phyloP scores from a whole-genome alignment of 2,888 invertebrate genomes.

The Brachypalpus laphriformis region DNA sequence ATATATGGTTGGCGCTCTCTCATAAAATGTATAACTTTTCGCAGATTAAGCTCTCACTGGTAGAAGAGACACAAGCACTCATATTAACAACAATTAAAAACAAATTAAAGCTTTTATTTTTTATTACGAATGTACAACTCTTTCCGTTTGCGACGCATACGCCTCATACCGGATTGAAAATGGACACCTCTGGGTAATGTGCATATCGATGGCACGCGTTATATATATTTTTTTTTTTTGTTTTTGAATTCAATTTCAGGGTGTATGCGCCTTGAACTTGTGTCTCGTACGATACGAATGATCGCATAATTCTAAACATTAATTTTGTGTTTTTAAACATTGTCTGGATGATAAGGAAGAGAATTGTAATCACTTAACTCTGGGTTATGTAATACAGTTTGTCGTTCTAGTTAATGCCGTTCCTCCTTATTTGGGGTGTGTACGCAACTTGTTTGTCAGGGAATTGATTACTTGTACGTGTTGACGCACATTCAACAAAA shows the following conservation, averaged over 20 bases:
- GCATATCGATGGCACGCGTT: constrained; percentile 5
- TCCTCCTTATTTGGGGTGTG: neutral
- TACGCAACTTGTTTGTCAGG: neutral
- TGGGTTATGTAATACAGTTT: neutral
- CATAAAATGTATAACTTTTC: neutral
- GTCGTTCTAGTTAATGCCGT: neutral
- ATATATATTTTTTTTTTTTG: neutral
- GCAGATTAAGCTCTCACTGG: neutral
- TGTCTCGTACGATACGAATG: neutral
- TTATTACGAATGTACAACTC: neutral
- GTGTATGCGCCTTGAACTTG: constrained; percentile 20
- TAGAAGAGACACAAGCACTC: neutral
- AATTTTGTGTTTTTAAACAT: neutral
- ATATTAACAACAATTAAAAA: neutral
- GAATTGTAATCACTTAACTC: neutral
- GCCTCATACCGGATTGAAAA: neutral
- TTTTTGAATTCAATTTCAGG: neutral
- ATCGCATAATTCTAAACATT: neutral
- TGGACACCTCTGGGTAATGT: neutral
- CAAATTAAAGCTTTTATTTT: neutral
- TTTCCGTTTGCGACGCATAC: neutral
- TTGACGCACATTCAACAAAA: neutral
- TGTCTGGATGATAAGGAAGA: neutral
- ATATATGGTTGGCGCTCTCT: neutral
- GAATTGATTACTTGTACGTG: neutral